Evolutionary conservation across 2,888 invertebrate genomes (phyloP), one percentile per base, ranked within the genome.

Genomic region (Argyresthia albistria): DNA sequence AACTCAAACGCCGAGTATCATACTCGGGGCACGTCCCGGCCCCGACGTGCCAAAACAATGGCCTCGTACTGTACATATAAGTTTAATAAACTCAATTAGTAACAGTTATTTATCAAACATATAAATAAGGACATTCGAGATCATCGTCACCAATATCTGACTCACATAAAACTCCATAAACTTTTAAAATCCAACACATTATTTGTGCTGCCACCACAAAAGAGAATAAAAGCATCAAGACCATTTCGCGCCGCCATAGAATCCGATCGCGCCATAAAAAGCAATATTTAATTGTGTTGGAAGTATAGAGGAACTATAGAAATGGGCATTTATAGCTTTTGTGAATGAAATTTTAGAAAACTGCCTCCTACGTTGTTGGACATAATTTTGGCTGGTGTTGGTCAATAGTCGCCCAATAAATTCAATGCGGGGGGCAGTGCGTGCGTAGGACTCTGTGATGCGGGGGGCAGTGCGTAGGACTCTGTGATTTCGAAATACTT

Each of bases 321-420:
- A 42, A 42, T 42, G 12, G 42, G 12, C 10, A 10, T 42, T 42
- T 42, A 42, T 42, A 11, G 42, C 12, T 11, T 11, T 42, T 25
- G 6, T 25, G 25, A 25, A 25, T 25, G 25, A 25, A 25, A 25
- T 25, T 12, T 42, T 42, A 42, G 42, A 11, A 11, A 42, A 42
- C 11, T 12, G 12, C 42, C 10, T n/a, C 45, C 45, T 46, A 46
- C 45, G 15, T 15, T 61, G 79, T 80, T 72, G 80, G 83, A 69
- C 73, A 70, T 54, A 56, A 60, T 74, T 83, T 80, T 80, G 83
- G 80, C 61, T 69, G 71, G 70, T 57, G 53, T 72, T 82, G 86
- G 86, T 78, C 86, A 83, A 78, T 66, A 66, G 57, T 63, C 60
- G 60, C 60, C 61, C 52, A 56, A 57, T 63, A 66, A 62, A 46